A percentile compares a stretch with the other conserved stretches of the same genome.
These are phyloP conservation scores for Mythimna pallens DNA, from an alignment of 2,888 invertebrate genomes.

Conservation along the genomic window DNA sequence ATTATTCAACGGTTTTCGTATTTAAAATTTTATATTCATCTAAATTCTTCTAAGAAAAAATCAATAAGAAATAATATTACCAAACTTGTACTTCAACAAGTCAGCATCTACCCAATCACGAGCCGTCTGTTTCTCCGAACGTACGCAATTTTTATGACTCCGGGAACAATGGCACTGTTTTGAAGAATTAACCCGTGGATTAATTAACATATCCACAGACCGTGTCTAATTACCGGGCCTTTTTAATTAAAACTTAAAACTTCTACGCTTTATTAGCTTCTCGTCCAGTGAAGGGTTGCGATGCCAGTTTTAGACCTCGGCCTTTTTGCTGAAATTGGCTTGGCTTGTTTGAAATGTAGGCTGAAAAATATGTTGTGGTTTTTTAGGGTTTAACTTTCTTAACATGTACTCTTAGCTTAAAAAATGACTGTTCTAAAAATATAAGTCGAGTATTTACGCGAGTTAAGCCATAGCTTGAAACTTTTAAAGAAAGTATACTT, in stretches of 20 bases:
- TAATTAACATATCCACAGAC: conserved; percentile 88
- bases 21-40: too few species aligned
- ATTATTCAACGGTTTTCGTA: too few species aligned
- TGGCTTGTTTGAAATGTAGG: conserved; percentile 35
- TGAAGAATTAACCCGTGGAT: conserved; percentile 87
- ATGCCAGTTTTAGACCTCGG: conserved; percentile 53
- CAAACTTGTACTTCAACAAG: conserved; percentile 10
- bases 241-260: conserved; percentile 88
- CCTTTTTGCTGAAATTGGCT: conserved; percentile 56
- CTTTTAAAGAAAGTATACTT: too few species aligned
- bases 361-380: conserved; percentile 40
- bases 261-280: conserved; percentile 85
- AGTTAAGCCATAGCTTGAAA: too few species aligned
- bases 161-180: conserved; percentile 86
- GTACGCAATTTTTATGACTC: conserved; percentile 81
- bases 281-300: conserved; percentile 65
- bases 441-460: too few species aligned
- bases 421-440: not conserved
- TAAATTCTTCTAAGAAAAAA: not conserved
- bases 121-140: conserved; percentile 63
- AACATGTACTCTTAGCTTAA: not conserved
- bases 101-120: conserved; percentile 31
- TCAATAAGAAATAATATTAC: not conserved
- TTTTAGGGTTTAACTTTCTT: conserved; percentile 8
- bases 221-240: conserved; percentile 87